Base-by-base conservation (phyloP, 2,797 vertebrate species). In the Coilia nasus region DNA sequence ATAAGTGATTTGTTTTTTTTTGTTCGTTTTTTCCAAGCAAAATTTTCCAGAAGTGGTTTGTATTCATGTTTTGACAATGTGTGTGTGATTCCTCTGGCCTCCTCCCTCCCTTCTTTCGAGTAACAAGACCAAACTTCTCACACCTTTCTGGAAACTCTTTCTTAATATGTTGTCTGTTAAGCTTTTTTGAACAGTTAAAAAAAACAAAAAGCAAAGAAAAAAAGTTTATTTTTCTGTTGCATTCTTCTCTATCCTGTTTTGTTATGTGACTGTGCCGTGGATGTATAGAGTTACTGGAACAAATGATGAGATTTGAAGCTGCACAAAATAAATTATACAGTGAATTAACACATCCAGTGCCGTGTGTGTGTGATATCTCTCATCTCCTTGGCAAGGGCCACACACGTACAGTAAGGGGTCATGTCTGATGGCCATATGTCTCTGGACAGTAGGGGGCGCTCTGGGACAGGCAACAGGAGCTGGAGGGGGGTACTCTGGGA, bases 111-210 rank as follows among this genome's bases (percentile, higher is more conserved):
- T 60, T 81, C 64, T 91, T 92, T 93, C 86, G 91, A 90, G 89
- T 93, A 94, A 91, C 87, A 91, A 93, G 92, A 95, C 93, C 93
- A 95, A 94, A 95, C 87, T 91, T 93, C 71, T 86, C 84, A 91
- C 84, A 91, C 86, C 86, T 92, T 92, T 92, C 88, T 93, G 92
- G 92, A 87, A 89, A 86, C 88, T 94, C 57, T 89, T 94, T 94
- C 89, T 93, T 95, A 92, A 92, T 90, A 90, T 91, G 90, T 91
- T 84, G 89, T 88, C 88, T 92, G 87, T 92, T 91, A 91, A 86
- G 1, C 88, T 94, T 75, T 86, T 92, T 89, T 86, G 85, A 84
- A 88, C 88, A 90, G 90, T 91, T 89, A 89, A 85, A 89, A 92
- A 87, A 88, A 86, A 87, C 89, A 93, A 67, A 62, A 62, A 23